Conservation (phyloP, 2,113 vertebrate species). For the Willisornis vidua region DNA sequence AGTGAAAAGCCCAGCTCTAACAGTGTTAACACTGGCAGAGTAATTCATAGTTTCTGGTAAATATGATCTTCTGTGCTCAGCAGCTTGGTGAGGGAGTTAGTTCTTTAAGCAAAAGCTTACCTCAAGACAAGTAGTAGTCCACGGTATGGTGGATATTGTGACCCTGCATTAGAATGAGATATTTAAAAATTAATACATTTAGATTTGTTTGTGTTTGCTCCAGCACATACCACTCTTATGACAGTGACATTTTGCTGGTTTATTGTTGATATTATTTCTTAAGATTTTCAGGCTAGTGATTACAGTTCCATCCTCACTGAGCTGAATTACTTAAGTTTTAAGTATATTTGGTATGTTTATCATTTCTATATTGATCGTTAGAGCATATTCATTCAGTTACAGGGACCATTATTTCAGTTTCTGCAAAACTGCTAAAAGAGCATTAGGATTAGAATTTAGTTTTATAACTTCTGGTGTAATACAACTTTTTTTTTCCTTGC, state of each 20-base stretch:
- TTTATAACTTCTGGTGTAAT: not conserved
- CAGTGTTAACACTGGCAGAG: not conserved
- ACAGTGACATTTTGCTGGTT: not conserved
- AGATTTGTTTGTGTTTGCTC: not conserved
- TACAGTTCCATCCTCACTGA: not conserved
- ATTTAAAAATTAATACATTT: not conserved
- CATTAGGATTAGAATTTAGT: not conserved
- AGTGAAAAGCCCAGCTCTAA: not conserved
- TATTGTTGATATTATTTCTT: not conserved
- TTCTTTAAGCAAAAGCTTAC: not conserved
- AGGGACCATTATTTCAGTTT: not conserved
- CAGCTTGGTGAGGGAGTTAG: not conserved
- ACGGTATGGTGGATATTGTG: not conserved
- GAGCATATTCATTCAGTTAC: not conserved
- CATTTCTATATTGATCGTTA: not conserved
- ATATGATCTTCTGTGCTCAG: not conserved
- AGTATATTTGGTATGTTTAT: not conserved
- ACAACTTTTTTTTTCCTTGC: not conserved
- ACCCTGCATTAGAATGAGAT: not conserved
- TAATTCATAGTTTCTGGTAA: not conserved
- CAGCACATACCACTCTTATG: not conserved
- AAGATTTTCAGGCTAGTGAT: not conserved
- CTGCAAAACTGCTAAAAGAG: not conserved
- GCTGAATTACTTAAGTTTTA: not conserved
- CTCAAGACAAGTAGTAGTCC: not conserved